These are phyloP conservation scores for Gobius niger DNA, from an alignment of 2,113 vertebrate species.

Conservation along the genomic window DNA sequence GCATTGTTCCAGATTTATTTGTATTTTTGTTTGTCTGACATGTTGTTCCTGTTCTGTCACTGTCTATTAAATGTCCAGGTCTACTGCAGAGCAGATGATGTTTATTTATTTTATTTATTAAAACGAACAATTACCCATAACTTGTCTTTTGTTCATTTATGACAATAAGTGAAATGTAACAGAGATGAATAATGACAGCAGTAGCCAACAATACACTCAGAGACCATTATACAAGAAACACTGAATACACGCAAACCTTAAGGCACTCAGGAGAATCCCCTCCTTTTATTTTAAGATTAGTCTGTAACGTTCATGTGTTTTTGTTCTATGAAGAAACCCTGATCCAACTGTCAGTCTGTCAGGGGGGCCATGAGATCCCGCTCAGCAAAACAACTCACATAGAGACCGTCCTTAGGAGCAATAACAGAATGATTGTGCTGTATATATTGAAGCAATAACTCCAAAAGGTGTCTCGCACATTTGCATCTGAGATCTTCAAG, in stretches of 20 bases:
- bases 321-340: constrained; percentile 23
- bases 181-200: constrained; percentile 2
- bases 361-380: constrained; percentile 23
- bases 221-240: not conserved
- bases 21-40: constrained; percentile 21
- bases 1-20: constrained; percentile 17
- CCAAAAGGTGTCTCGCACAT: constrained; percentile 22
- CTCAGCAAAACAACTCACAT: constrained; percentile 27
- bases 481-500: constrained; percentile 5
- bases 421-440: not conserved
- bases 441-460: constrained; percentile 18
- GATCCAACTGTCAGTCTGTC: constrained; percentile 11
- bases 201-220: not conserved
- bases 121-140: constrained; percentile 68
- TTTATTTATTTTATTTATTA: constrained; percentile 78
- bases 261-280: constrained; percentile 37
- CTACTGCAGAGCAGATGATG: constrained; percentile 63
- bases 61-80: constrained; percentile 66
- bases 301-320: constrained; percentile 22
- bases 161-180: not conserved
- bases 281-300: constrained; percentile 13
- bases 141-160: constrained; percentile 13
- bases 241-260: constrained; percentile 21
- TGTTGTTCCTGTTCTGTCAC: constrained; percentile 48
- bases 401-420: constrained; percentile 23